phyloP scores from a whole-genome alignment of 2,797 vertebrate species.

The Coendou prehensilis region DNA sequence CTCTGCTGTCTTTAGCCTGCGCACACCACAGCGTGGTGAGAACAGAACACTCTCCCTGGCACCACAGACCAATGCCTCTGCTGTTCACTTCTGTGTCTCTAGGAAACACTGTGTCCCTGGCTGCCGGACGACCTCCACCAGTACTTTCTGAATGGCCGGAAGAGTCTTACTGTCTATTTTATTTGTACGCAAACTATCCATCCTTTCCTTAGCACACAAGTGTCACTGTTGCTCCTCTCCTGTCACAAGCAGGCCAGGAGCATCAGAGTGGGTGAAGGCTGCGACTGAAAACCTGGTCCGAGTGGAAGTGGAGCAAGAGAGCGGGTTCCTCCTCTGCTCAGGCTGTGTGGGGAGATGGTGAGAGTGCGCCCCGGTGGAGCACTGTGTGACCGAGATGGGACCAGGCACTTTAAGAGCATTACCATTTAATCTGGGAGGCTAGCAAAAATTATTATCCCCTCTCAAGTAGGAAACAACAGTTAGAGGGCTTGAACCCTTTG shows the following conservation, averaged over 20 bases:
- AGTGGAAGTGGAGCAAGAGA: not conserved
- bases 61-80: not conserved
- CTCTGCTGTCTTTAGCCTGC: not conserved
- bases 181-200: not conserved
- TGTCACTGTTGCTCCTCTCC: not conserved
- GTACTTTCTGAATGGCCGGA: not conserved
- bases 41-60: not conserved
- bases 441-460: not conserved
- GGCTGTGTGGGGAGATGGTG: not conserved
- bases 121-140: not conserved
- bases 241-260: not conserved
- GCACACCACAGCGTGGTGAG: not conserved
- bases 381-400: not conserved
- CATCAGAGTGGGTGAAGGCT: not conserved
- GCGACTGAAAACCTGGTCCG: not conserved
- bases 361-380: not conserved
- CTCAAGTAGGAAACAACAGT: not conserved
- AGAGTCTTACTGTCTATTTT: not conserved
- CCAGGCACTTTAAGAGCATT: not conserved
- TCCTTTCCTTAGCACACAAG: not conserved
- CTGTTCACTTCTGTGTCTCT: not conserved
- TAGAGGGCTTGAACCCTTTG: not conserved
- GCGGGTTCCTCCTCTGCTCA: fast-evolving
- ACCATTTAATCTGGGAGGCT: not conserved
- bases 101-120: too few species aligned